These are phyloP conservation scores for Antennarius maculatus DNA, from an alignment of 2,797 vertebrate genomes.

Conservation along the genomic window DNA sequence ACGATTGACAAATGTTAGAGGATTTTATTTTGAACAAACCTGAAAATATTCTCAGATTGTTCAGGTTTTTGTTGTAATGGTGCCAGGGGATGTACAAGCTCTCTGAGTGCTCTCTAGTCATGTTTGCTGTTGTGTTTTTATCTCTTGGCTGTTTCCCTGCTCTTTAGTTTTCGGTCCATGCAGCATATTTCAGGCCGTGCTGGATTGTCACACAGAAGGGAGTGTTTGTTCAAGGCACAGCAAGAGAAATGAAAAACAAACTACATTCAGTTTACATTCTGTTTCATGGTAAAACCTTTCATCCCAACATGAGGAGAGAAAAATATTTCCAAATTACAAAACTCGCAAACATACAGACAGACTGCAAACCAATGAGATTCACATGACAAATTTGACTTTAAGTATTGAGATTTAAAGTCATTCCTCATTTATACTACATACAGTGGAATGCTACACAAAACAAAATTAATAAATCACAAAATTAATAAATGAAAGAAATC, in stretches of 20 bases:
- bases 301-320: constrained; percentile 27
- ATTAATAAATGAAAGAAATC: constrained; percentile 1
- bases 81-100: too few species aligned
- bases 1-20: too few species aligned
- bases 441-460: constrained; percentile 31
- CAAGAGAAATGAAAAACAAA: constrained; percentile 70
- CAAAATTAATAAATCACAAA: constrained; percentile 10
- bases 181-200: constrained; percentile 85
- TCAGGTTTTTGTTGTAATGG: too few species aligned
- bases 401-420: constrained; percentile 20
- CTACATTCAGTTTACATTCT: constrained; percentile 72
- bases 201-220: constrained; percentile 81
- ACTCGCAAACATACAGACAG: constrained; percentile 42
- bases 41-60: too few species aligned
- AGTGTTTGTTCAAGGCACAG: constrained; percentile 82
- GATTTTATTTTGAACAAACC: too few species aligned
- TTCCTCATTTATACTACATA: constrained; percentile 32
- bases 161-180: constrained; percentile 73
- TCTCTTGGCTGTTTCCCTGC: constrained; percentile 49
- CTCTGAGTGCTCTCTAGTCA: not conserved
- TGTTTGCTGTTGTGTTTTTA: constrained; percentile 38
- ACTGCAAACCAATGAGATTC: constrained; percentile 31
- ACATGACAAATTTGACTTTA: not conserved
- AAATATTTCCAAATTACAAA: constrained; percentile 47
- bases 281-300: constrained; percentile 48